These are phyloP conservation scores for Ophraella communa DNA, from an alignment of 2,888 invertebrate species.

Conservation along the genomic window DNA sequence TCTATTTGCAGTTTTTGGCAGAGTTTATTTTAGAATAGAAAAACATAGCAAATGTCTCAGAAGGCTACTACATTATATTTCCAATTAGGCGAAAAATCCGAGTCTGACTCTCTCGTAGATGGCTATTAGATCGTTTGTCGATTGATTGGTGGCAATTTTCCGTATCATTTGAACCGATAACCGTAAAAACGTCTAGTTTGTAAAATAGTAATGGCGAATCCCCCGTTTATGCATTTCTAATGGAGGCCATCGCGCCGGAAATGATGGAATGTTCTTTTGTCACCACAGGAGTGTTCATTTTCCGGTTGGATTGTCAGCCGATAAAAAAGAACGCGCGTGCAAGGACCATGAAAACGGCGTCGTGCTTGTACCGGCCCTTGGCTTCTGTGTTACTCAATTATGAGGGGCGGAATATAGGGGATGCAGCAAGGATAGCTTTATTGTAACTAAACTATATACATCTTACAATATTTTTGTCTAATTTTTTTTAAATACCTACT, in stretches of 20 bases:
- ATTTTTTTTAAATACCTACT: not conserved
- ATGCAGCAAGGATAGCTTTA: not conserved
- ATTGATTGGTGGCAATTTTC: slow-evolving; percentile 49
- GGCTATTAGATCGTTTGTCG: slow-evolving; percentile 26
- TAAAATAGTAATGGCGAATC: slow-evolving; percentile 52
- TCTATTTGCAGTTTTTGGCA: too few relatives aligned
- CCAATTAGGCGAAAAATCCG: not conserved
- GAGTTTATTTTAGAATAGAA: too few relatives aligned
- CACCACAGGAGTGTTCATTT: slow-evolving; percentile 63
- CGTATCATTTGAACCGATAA: slow-evolving; percentile 49
- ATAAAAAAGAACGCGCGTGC: slow-evolving; percentile 59
- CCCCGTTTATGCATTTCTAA: slow-evolving; percentile 60
- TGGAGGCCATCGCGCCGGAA: slow-evolving; percentile 59
- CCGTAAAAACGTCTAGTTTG: slow-evolving; percentile 48
- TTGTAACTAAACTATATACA: not conserved
- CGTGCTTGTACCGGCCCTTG: slow-evolving; percentile 25
- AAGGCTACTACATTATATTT: too few relatives aligned
- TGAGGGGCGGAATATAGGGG: slow-evolving; percentile 6
- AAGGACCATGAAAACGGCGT: slow-evolving; percentile 58
- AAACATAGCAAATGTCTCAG: too few relatives aligned
- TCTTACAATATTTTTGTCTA: not conserved
- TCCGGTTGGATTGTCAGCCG: slow-evolving; percentile 61
- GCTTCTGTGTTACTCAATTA: slow-evolving; percentile 21
- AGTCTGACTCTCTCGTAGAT: not conserved
- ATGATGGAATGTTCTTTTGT: slow-evolving; percentile 62